Percentiles rank a stretch among this genome's conserved stretches.
Conservation (phyloP, 2,113 vertebrate species). For the Paratilapia polleni region DNA sequence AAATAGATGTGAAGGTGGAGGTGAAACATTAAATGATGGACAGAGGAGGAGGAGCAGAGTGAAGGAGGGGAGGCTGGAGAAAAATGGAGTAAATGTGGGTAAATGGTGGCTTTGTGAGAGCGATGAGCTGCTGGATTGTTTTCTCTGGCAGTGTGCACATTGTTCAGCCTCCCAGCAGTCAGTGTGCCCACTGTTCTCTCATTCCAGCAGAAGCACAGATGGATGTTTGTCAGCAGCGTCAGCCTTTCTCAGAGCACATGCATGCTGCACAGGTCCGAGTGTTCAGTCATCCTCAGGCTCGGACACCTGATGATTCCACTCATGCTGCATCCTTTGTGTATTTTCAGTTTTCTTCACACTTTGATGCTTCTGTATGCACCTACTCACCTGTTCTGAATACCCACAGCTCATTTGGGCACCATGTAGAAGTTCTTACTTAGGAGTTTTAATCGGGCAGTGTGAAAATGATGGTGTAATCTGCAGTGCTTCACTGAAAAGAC, state of each 20-base stretch:
- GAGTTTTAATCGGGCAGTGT: not conserved
- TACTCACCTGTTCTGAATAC: too few relatives aligned
- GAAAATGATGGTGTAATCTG: too few relatives aligned
- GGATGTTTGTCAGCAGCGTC: not conserved
- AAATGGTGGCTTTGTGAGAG: constrained; percentile 54
- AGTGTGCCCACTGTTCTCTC: constrained; percentile 14
- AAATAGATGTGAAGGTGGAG: too few relatives aligned
- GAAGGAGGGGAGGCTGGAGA: not conserved
- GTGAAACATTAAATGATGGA: not conserved
- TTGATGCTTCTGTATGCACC: not conserved
- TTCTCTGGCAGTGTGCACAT: constrained; percentile 27
- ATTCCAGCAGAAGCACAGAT: constrained; percentile 23
- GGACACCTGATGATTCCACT: not conserved
- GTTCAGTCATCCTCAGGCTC: not conserved
- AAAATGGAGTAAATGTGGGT: not conserved
- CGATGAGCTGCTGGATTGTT: constrained; percentile 41
- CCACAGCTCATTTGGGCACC: too few relatives aligned
- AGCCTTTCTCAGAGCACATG: not conserved
- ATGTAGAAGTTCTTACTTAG: too few relatives aligned
- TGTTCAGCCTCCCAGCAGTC: constrained; percentile 19
- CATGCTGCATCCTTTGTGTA: not conserved
- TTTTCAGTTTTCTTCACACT: not conserved
- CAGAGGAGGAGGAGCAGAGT: not conserved
- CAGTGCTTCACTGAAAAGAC: too few relatives aligned
- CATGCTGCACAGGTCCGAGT: not conserved